These are phyloP conservation scores for Acleris literana DNA, from an alignment of 2,888 invertebrate species.

Conservation along the genomic window DNA sequence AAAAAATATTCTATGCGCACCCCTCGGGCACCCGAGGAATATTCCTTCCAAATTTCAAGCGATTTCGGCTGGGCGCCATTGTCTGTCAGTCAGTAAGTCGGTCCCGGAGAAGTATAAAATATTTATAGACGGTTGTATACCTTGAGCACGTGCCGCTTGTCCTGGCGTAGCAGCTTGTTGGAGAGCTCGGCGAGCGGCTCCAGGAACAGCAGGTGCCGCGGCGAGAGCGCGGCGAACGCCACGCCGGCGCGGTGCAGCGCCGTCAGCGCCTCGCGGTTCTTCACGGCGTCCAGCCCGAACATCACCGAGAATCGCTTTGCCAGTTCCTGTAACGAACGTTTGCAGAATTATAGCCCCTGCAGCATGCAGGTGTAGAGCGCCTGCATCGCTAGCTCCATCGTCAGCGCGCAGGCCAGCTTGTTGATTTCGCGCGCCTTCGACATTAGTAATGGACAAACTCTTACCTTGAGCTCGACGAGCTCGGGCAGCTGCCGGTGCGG, in stretches of 20 bases:
- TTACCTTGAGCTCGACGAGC: slow-evolving; percentile 93
- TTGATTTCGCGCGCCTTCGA: too few species aligned
- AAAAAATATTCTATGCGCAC: too few species aligned
- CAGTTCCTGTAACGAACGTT: slow-evolving; percentile 86
- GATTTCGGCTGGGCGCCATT: too few species aligned
- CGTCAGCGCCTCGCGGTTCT: slow-evolving; percentile 98
- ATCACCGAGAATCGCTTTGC: slow-evolving; percentile 98
- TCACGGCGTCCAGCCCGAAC: slow-evolving; percentile 97
- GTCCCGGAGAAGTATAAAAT: too few species aligned
- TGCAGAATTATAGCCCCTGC: slow-evolving; percentile 39
- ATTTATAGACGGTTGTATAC: slow-evolving; percentile 39
- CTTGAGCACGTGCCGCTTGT: slow-evolving; percentile 93
- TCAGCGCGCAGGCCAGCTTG: slow-evolving; percentile 87
- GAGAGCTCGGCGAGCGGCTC: slow-evolving; percentile 98
- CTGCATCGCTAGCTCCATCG: slow-evolving; percentile 95
- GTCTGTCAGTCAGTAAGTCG: too few species aligned
- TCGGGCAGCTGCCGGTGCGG: slow-evolving; percentile 90
- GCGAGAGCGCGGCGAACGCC: slow-evolving; percentile 91
- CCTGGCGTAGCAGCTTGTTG: slow-evolving; percentile 97
- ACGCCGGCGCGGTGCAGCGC: slow-evolving; percentile 97
- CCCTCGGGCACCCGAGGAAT: too few species aligned
- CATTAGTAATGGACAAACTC: not conserved
- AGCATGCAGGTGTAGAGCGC: slow-evolving; percentile 91
- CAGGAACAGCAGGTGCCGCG: slow-evolving; percentile 94
- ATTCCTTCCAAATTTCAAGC: too few species aligned